Evolutionary conservation across 2,113 vertebrate genomes (phyloP).

Genomic region (Rhombomys opimus): DNA sequence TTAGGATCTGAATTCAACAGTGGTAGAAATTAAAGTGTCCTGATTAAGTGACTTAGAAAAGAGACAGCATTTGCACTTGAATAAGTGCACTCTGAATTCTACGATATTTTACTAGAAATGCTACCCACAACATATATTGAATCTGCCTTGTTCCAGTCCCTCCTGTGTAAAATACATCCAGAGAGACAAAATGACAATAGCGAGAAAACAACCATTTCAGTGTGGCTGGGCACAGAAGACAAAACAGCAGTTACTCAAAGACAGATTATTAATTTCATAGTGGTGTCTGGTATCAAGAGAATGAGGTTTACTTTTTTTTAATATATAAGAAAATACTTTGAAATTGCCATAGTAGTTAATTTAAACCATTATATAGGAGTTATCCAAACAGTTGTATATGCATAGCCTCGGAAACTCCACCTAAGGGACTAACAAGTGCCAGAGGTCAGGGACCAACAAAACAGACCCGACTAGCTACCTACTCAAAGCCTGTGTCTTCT

Average conservation of each 20-base stretch:
- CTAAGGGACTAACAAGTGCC: not conserved
- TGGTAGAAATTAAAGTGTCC: constrained; percentile 76
- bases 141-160: not conserved
- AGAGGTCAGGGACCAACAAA: not conserved
- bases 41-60: constrained; percentile 75
- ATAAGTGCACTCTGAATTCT: constrained; percentile 65
- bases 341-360: constrained; percentile 27
- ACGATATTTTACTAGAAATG: constrained; percentile 63
- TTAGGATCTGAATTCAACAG: constrained; percentile 76
- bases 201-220: not conserved
- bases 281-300: constrained; percentile 17
- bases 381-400: constrained; percentile 14
- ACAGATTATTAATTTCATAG: constrained; percentile 21
- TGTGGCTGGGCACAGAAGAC: not conserved
- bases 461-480: not conserved
- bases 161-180: not conserved
- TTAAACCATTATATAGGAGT: not conserved
- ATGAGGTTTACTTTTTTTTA: constrained; percentile 48
- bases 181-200: not conserved
- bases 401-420: not conserved
- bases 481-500: not conserved
- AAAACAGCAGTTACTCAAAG: constrained; percentile 38
- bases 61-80: constrained; percentile 70
- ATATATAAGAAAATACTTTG: constrained; percentile 51
- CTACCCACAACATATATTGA: constrained; percentile 43